A percentile compares a stretch with the other conserved stretches of the same genome.
These are phyloP conservation scores for Venustaconcha ellipsiformis DNA, from an alignment of 1,140 invertebrate genomes.

Conservation along the genomic window DNA sequence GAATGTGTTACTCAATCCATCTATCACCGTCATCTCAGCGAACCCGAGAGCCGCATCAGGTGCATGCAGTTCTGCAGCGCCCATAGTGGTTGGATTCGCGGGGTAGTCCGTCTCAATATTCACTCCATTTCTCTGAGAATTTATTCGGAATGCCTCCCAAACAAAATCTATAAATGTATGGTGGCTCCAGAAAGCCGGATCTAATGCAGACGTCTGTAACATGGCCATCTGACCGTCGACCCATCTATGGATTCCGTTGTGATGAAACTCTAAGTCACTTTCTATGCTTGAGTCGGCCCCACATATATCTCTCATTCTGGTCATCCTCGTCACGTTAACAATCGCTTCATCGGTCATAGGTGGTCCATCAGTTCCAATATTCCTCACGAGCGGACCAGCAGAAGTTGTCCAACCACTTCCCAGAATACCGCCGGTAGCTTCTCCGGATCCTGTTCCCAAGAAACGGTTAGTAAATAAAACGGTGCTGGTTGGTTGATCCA, in stretches of 20 bases:
- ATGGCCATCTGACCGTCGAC: conserved; percentile 58
- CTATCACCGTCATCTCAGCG: conserved; percentile 37
- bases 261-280: conserved; percentile 55
- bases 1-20: conserved; percentile 47
- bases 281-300: conserved; percentile 31
- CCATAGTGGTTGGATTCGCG: conserved; percentile 29
- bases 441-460: conserved; percentile 66
- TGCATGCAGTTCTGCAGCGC: conserved; percentile 30
- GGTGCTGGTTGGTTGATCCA: conserved; percentile 60
- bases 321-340: conserved; percentile 30
- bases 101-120: conserved; percentile 44
- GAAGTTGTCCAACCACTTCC: conserved; percentile 58
- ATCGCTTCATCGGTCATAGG: conserved; percentile 30
- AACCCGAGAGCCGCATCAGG: conserved; percentile 34
- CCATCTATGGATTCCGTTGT: conserved; percentile 54
- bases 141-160: conserved; percentile 58
- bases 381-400: conserved; percentile 40
- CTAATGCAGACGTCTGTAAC: conserved; percentile 61
- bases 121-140: conserved; percentile 39
- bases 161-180: conserved; percentile 67
- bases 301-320: conserved; percentile 27
- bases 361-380: conserved; percentile 32
- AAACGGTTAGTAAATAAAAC: conserved; percentile 63
- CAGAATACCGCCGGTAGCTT: conserved; percentile 44
- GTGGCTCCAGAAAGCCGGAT: conserved; percentile 68